These are phyloP conservation scores for Onychomys torridus DNA, from an alignment of 2,797 vertebrate genomes.

Conservation along the genomic window DNA sequence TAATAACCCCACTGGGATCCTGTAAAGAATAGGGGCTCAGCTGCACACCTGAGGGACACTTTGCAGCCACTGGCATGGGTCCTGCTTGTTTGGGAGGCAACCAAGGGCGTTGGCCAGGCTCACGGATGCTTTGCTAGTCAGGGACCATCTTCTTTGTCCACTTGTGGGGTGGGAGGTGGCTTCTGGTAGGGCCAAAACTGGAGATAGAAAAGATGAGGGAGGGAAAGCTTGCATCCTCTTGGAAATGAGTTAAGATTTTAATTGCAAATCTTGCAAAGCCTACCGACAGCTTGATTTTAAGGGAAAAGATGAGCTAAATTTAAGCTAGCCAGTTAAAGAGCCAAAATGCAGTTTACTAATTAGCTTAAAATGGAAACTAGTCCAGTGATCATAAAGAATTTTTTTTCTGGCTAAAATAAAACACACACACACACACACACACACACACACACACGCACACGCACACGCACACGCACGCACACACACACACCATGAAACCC, in stretches of 20 bases:
- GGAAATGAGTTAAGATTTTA: slow-evolving; percentile 64
- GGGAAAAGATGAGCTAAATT: slow-evolving; percentile 80
- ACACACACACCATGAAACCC: background rate
- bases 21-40: background rate
- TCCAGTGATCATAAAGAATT: slow-evolving; percentile 60
- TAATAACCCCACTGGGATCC: background rate
- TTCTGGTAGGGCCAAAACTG: background rate
- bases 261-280: slow-evolving; percentile 77
- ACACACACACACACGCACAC: too few species aligned
- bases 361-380: slow-evolving; percentile 79
- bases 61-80: background rate
- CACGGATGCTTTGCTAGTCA: rapidly evolving
- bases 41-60: rapidly evolving
- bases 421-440: too few species aligned
- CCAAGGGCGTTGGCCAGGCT: background rate
- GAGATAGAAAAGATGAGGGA: background rate
- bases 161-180: background rate
- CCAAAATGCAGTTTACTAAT: slow-evolving; percentile 80
- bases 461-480: too few species aligned
- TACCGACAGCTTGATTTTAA: slow-evolving; percentile 80
- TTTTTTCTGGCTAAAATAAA: slow-evolving; percentile 56
- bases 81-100: background rate
- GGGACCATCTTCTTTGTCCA: background rate
- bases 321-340: slow-evolving; percentile 76
- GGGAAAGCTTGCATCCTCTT: background rate